These are phyloP conservation scores for Drosophila setosimentum DNA, from an alignment of 2,888 invertebrate species.

Conservation along the genomic window DNA sequence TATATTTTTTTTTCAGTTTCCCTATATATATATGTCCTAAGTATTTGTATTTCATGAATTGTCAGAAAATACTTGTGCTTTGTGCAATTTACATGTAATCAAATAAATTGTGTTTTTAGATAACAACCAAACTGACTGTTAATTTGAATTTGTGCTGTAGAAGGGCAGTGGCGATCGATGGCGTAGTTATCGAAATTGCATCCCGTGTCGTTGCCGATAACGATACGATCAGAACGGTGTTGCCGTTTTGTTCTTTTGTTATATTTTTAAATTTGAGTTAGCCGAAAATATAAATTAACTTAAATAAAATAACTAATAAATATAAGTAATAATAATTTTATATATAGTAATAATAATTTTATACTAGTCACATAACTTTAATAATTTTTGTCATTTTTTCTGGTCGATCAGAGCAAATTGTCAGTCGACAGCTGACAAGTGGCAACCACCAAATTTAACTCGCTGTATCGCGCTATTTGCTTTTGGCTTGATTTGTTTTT, in stretches of 20 bases:
- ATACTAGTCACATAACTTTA: not conserved
- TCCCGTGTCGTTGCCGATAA: not conserved
- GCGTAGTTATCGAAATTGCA: not conserved
- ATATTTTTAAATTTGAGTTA: too few species aligned
- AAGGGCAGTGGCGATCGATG: slow-evolving; percentile 12
- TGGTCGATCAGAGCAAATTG: not conserved
- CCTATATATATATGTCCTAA: slow-evolving; percentile 34
- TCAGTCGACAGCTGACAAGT: not conserved
- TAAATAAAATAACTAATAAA: not conserved
- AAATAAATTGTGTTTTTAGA: slow-evolving; percentile 19
- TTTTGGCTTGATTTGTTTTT: slow-evolving; percentile 11
- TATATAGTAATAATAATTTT: not conserved
- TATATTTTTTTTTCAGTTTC: slow-evolving; percentile 25
- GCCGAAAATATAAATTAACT: not conserved
- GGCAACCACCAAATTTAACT: not conserved
- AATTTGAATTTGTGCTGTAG: slow-evolving; percentile 14
- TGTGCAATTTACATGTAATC: slow-evolving; percentile 61
- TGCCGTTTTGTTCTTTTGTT: not conserved
- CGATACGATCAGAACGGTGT: not conserved
- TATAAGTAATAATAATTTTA: not conserved
- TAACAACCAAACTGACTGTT: slow-evolving; percentile 16
- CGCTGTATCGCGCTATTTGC: slow-evolving; percentile 15
- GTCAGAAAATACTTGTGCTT: slow-evolving; percentile 24
- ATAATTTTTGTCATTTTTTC: not conserved
- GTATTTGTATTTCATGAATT: slow-evolving; percentile 18